These are phyloP conservation scores for Austrolebias charrua DNA, from an alignment of 2,797 vertebrate species.

Conservation along the genomic window DNA sequence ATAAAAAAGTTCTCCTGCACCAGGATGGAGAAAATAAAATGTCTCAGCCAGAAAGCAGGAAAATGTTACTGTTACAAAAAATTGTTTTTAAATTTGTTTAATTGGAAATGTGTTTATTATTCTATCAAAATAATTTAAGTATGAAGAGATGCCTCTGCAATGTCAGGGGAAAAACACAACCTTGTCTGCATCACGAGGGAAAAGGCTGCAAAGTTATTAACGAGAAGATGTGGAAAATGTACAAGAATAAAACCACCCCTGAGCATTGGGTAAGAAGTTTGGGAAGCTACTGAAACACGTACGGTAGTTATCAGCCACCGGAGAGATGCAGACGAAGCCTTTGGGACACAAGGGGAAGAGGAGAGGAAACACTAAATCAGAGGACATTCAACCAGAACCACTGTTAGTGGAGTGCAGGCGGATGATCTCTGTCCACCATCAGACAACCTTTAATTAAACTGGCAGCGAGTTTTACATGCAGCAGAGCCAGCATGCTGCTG, in stretches of 20 bases:
- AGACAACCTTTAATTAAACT: constrained; percentile 59
- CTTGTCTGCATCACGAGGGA: constrained; percentile 20
- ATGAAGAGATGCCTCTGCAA: constrained; percentile 10
- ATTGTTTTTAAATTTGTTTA: not conserved
- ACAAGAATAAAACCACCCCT: constrained; percentile 27
- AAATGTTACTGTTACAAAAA: constrained; percentile 1
- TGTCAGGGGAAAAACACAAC: constrained; percentile 5
- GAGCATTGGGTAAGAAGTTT: constrained; percentile 11
- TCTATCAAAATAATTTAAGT: not conserved
- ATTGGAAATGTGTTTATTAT: too few relatives aligned
- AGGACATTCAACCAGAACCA: constrained; percentile 40
- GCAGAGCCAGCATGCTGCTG: constrained; percentile 22
- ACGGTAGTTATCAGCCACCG: constrained; percentile 12
- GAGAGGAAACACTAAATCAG: constrained; percentile 27
- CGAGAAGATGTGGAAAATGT: constrained; percentile 19
- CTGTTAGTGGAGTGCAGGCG: constrained; percentile 45
- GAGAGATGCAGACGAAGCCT: constrained; percentile 23
- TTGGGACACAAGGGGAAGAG: constrained; percentile 20
- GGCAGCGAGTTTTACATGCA: constrained; percentile 43
- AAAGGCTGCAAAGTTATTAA: constrained; percentile 40
- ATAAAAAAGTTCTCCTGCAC: too few relatives aligned
- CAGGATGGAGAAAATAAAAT: constrained; percentile 5
- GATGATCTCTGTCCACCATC: constrained; percentile 46
- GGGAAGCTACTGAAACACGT: constrained; percentile 26
- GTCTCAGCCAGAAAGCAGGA: constrained; percentile 3